Base-by-base conservation (phyloP, 1,140 invertebrate species). In the Saccostrea echinata region DNA sequence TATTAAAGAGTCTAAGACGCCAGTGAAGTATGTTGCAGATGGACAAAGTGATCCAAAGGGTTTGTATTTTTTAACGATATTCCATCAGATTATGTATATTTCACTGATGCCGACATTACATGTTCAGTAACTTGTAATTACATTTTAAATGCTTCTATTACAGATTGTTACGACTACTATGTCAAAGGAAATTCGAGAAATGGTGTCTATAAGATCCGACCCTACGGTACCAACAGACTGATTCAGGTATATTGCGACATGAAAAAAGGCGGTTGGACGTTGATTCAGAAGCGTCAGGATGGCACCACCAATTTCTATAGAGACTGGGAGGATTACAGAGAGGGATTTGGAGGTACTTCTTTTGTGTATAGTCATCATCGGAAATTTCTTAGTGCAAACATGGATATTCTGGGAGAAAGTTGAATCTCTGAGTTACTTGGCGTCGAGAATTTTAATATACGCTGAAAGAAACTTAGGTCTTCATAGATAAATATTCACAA, bases 261-360 rank as follows among this genome's bases (percentile, higher is more conserved):
- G 90, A 96, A 97, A 27, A 97, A 97, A 35, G 98, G 98, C 11
- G 97, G 97, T 0, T 98, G 97, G 97, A 98, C 97, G 1, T 96
- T 98, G 0, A 96, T 99, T 16, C 97, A 98, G 91, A 96, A 97
- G 16, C 96, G 98, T 21, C 96, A 96, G 90, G 97, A 98, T 91
- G 97, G 97, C 4, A 96, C 91, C 1, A 91, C 94, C 0, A 98
- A 98, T 93, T 99, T 99, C 95, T 98, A 98, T 94, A 96, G 97
- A 18, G 97, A 98, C 92, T 99, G 98, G 98, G 96, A 97, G 24
- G 97, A 98, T 91, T 99, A 99, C 94, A 98, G 98, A 94, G 97
- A 98, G 91, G 98, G 98, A 16, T 99, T 99, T 94, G 98, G 98
- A 27, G 97, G 98, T 95, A 97, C 83, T 0, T 21, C 16, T 0